phyloP scores from a whole-genome alignment of 2,888 invertebrate species.

The Bembecia ichneumoniformis region DNA sequence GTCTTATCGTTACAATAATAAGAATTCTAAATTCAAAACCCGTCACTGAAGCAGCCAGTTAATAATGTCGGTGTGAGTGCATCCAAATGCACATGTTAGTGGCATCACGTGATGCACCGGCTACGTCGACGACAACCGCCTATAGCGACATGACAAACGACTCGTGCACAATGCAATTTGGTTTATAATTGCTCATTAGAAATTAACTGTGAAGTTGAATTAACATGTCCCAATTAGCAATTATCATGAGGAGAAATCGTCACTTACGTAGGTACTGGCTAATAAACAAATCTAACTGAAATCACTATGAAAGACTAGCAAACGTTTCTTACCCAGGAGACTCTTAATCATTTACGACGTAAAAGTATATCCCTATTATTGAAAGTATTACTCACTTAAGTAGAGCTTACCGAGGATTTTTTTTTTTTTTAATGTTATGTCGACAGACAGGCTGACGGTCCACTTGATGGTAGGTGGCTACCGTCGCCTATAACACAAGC shows the following conservation, averaged over 20 bases:
- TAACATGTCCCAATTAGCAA: neutral
- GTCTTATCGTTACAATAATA: too few relatives aligned
- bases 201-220: neutral
- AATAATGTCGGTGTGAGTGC: constrained; percentile 7
- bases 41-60: neutral
- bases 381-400: too few relatives aligned
- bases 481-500: too few relatives aligned
- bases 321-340: neutral
- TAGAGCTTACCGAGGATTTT: too few relatives aligned
- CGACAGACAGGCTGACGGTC: too few relatives aligned
- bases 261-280: too few relatives aligned
- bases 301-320: neutral
- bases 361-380: too few relatives aligned
- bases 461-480: too few relatives aligned
- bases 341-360: too few relatives aligned
- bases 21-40: too few relatives aligned
- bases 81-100: constrained; percentile 15
- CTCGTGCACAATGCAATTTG: neutral
- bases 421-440: too few relatives aligned
- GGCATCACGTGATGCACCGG: constrained; percentile 20
- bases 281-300: neutral
- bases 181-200: neutral
- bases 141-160: constrained; percentile 41
- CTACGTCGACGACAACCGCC: constrained; percentile 22
- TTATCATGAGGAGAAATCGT: neutral